Evolutionary conservation across 2,797 vertebrate genomes (phyloP), one percentile per base, ranked within the genome.

Genomic region (Poecile montanus): DNA sequence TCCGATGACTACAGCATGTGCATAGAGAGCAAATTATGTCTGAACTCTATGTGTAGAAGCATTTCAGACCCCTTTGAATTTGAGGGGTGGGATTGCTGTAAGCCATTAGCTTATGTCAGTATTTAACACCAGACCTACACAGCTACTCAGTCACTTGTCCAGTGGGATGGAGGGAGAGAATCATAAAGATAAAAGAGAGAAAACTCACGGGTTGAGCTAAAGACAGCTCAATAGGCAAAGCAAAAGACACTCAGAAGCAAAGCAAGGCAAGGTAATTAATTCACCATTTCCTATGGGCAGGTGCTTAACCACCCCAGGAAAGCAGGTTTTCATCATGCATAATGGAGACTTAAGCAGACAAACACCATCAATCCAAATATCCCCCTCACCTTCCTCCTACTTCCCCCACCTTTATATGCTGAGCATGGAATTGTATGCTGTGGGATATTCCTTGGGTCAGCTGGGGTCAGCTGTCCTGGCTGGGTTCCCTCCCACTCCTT

Each of bases 1-100:
- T 34, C 22, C 57, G 27, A 27, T 79, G 60, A 10, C 42, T 47
- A 21, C 34, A 61, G 30, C 38, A 40, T 1, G 0, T 0, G 12
- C 23, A 29, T 26, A 62, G 51, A 89, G 67, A 90, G 51, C 2
- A 40, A 58, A 13, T 14, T 40, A 9, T 1, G 0, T 57, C 18
- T 77, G n/a, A 75, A 75, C 20, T 21, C 4, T 44, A 8, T 11
- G 10, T 40, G n/a, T 73, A 50, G 44, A 58, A 53, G n/a, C 5
- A 40, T 83, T 88, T 30, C 16, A 76, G 74, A 67, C 2, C 17
- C 16, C 25, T 77, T 76, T 67, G 30, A 29, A 63, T 45, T 4
- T 44, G 27, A 26, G 18, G 13, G 14, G 7, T 36, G 10, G 27
- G 48, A 70, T 13, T 91, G 29, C 73, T 91, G 18, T 67, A 77